Conservation (phyloP, 2,113 vertebrate species). For the Eira barbara region DNA sequence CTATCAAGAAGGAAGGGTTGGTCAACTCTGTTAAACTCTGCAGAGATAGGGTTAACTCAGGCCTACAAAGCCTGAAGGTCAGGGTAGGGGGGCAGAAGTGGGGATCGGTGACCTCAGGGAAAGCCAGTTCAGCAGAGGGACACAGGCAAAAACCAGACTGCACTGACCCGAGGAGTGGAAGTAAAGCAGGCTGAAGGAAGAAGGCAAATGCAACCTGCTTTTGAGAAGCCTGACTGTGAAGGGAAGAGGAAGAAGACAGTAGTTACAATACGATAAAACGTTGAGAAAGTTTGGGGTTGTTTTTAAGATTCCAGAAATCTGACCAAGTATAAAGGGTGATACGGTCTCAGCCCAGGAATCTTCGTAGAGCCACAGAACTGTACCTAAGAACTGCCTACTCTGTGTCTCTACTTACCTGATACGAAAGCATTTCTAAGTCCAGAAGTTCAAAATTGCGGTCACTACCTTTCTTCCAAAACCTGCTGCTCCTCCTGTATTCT, state of each 20-base stretch:
- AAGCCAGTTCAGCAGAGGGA: background rate
- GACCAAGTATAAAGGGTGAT: background rate
- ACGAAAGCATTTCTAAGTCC: background rate
- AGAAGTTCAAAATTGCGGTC: background rate
- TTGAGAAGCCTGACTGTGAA: background rate
- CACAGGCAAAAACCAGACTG: background rate
- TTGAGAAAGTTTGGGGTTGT: background rate
- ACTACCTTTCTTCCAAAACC: background rate
- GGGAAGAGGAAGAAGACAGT: background rate
- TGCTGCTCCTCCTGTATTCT: background rate
- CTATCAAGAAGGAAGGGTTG: background rate
- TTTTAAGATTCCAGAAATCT: background rate
- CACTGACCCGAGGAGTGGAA: background rate
- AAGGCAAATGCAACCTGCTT: background rate
- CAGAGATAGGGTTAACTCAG: background rate
- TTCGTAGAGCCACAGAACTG: background rate
- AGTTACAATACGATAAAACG: background rate
- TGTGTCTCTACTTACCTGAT: background rate
- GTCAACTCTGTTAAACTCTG: background rate
- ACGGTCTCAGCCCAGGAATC: background rate
- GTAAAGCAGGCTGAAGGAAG: background rate
- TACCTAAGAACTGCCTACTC: background rate
- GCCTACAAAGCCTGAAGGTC: background rate
- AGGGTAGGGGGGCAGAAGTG: background rate
- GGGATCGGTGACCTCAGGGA: background rate